phyloP scores from a whole-genome alignment of 2,113 vertebrate species.

The Cyrtonyx montezumae region DNA sequence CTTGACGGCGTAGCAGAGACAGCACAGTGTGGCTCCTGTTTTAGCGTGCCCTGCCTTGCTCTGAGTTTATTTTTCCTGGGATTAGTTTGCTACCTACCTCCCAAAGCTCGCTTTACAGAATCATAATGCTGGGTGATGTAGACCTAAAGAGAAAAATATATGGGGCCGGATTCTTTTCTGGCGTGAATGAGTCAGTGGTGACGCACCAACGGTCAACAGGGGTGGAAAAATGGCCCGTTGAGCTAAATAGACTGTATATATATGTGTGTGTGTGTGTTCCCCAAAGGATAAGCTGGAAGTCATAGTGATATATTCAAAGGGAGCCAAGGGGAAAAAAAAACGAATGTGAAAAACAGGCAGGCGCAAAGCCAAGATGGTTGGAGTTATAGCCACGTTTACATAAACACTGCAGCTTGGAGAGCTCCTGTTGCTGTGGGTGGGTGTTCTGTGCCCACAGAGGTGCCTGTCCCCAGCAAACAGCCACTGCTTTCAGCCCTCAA shows the following conservation, averaged over 20 bases:
- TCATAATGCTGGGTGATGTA: background rate
- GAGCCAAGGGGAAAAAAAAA: conserved; percentile 1
- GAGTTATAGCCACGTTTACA: background rate
- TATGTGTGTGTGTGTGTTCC: background rate
- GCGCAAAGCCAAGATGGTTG: background rate
- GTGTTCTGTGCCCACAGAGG: background rate
- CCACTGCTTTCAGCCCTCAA: background rate
- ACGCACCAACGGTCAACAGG: background rate
- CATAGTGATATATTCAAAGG: background rate
- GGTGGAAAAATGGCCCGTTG: conserved; percentile 15
- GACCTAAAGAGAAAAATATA: conserved; percentile 3
- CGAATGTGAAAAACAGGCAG: background rate
- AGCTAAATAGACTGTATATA: background rate
- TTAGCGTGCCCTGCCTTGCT: background rate
- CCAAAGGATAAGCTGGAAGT: conserved; percentile 28
- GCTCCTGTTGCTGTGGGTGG: background rate
- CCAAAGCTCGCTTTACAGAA: background rate
- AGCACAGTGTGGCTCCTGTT: background rate
- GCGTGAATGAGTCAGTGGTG: background rate
- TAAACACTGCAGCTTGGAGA: background rate
- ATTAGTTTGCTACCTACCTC: conserved; percentile 38
- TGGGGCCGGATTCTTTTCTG: background rate
- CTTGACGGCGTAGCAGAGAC: background rate
- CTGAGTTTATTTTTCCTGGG: conserved; percentile 35
- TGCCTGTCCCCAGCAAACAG: background rate